Percentiles rank a stretch among this genome's conserved stretches.
Conservation (phyloP, 2,888 invertebrate genomes). For the Carterocephalus palaemon region DNA sequence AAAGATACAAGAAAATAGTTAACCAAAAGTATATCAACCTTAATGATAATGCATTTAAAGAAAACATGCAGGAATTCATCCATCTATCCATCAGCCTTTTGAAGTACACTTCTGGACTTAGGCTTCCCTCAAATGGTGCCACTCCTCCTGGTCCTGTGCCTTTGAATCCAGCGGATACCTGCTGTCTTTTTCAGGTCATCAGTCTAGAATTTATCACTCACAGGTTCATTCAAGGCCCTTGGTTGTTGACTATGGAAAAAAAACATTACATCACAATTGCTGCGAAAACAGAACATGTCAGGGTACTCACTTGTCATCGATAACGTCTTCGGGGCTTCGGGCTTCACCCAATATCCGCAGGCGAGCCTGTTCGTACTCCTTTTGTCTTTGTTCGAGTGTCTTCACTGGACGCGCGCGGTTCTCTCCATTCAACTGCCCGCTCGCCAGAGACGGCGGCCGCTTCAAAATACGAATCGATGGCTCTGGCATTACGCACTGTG, state of each 20-base stretch:
- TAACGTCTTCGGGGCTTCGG: slow-evolving; percentile 86
- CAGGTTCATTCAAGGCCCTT: slow-evolving; percentile 12
- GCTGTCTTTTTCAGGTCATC: not conserved
- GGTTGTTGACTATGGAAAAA: slow-evolving; percentile 14
- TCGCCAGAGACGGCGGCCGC: slow-evolving; percentile 78
- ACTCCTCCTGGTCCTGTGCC: too few species aligned
- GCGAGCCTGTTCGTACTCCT: slow-evolving; percentile 95
- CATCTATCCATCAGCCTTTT: too few species aligned
- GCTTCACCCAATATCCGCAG: slow-evolving; percentile 93
- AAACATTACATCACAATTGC: slow-evolving; percentile 17
- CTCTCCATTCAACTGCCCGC: slow-evolving; percentile 82
- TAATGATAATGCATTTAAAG: too few species aligned
- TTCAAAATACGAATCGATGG: slow-evolving; percentile 92
- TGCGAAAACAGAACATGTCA: not conserved
- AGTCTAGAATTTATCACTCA: slow-evolving; percentile 1
- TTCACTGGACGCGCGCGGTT: slow-evolving; percentile 84
- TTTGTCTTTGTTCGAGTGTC: slow-evolving; percentile 92
- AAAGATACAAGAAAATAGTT: too few species aligned
- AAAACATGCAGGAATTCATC: too few species aligned
- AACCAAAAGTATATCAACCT: too few species aligned
- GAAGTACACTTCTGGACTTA: too few species aligned
- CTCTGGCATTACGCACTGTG: slow-evolving; percentile 82
- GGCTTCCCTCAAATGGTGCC: too few species aligned
- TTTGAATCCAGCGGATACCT: too few species aligned
- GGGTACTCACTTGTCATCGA: slow-evolving; percentile 78